Base-by-base conservation (phyloP, 2,888 invertebrate species). In the Eupithecia subfuscata region DNA sequence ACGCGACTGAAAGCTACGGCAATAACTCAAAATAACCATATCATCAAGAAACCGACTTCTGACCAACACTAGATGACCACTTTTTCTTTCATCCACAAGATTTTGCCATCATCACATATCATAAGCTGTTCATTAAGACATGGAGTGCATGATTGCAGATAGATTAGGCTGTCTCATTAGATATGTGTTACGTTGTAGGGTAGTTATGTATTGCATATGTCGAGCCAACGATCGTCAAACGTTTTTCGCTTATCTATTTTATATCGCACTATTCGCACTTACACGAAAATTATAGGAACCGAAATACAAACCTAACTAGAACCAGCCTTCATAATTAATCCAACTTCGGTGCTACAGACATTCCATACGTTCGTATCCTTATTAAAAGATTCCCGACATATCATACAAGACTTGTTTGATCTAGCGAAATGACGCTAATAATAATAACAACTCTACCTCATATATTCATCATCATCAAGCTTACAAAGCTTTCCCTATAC, bases 121-220 rank as follows among this genome's bases (percentile, higher is more conserved):
- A 40, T n/a, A 71, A 56, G 71, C 71, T 69, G 75, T 74, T 70
- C n/a, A 25, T 60, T 40, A 45, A 68, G 43, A 25, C 68, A 25
- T 68, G 43, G 8, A 68, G 71, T 56, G 65, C 64, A 67, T 12
- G 75, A 81, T 77, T 76, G 77, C 71, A 67, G 65, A 76, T 76
- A 74, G 79, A 81, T 82, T 80, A 81, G 79, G 78, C 75, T 74
- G 74, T 76, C 75, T 80, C 77, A 83, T 84, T 84, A 82, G 80
- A 75, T 67, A 37, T 40, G 34, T 37, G 80, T 83, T 83, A 82
- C 82, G 78, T 82, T 68, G 68, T 68, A 43, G 68, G 71, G 71
- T 37, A 5, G 75, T 80, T 81, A 77, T 79, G 78, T 81, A 65
- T 75, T 74, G 70, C 77, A 75, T 63, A 73, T 73, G 74, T 75